phyloP scores from a whole-genome alignment of 2,888 invertebrate species.

The Amphiduros pacificus region DNA sequence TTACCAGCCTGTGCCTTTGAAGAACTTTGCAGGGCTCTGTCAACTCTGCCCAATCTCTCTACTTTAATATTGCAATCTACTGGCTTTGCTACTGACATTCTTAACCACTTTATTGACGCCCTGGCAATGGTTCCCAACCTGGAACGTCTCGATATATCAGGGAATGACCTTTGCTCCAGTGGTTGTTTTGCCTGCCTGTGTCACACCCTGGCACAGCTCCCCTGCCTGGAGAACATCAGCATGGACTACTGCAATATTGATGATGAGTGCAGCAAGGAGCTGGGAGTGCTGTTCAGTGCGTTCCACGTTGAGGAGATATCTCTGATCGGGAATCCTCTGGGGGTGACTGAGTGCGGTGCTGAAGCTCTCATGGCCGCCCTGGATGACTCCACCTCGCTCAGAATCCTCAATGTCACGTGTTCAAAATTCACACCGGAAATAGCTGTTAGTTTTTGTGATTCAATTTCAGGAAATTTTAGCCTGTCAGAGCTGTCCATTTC shows the following conservation, averaged over 20 bases:
- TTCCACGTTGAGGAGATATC: neutral
- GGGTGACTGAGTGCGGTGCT: neutral
- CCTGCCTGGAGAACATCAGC: neutral
- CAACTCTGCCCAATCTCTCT: neutral
- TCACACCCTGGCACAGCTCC: neutral
- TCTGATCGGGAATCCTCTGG: conserved; percentile 2
- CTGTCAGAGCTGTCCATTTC: neutral
- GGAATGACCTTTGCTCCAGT: conserved; percentile 3
- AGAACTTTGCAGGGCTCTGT: neutral
- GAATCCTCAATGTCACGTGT: conserved; percentile 2
- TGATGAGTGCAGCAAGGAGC: neutral
- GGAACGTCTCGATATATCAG: conserved; percentile 2
- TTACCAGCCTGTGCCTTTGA: neutral
- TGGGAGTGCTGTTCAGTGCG: neutral
- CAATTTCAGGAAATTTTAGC: neutral
- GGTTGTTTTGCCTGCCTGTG: neutral
- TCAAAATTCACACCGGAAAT: neutral
- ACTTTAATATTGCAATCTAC: neutral
- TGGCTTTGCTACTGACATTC: neutral
- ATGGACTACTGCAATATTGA: conserved; percentile 6
- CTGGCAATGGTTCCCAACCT: conserved; percentile 1
- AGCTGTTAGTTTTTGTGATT: neutral
- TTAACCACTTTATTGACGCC: neutral
- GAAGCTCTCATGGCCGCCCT: neutral
- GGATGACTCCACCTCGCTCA: neutral